These are phyloP conservation scores for Chunga burmeisteri DNA, from an alignment of 2,113 vertebrate genomes.

Conservation along the genomic window DNA sequence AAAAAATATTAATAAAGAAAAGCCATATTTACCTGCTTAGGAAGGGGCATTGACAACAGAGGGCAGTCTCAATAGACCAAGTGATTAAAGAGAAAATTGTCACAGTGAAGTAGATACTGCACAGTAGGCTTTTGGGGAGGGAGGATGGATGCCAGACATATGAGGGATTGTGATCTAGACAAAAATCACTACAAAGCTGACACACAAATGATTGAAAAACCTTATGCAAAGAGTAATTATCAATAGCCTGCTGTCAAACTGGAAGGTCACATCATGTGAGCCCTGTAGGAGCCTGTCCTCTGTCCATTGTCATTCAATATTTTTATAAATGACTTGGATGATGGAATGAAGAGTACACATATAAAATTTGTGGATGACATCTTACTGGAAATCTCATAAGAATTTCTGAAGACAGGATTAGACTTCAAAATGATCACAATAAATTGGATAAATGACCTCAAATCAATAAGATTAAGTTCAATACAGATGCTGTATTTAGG, in stretches of 20 bases:
- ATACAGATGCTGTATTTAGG: not conserved
- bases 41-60: not conserved
- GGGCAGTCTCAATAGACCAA: not conserved
- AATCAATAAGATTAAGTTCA: constrained; percentile 18
- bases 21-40: not conserved
- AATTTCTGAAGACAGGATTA: not conserved
- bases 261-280: not conserved
- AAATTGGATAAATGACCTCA: constrained; percentile 11
- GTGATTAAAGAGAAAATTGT: not conserved
- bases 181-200: not conserved
- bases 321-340: not conserved
- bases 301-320: not conserved
- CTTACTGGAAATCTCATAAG: not conserved
- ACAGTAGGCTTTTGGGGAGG: not conserved
- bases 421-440: not conserved
- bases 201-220: not conserved
- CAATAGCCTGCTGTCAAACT: not conserved
- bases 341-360: not conserved
- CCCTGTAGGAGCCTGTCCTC: not conserved
- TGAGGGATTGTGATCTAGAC: not conserved
- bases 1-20: not conserved
- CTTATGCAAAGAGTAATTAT: not conserved
- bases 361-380: not conserved
- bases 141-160: not conserved
- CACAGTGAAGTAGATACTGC: not conserved